Conservation (phyloP, 1,140 invertebrate genomes). For the Ips typographus region DNA sequence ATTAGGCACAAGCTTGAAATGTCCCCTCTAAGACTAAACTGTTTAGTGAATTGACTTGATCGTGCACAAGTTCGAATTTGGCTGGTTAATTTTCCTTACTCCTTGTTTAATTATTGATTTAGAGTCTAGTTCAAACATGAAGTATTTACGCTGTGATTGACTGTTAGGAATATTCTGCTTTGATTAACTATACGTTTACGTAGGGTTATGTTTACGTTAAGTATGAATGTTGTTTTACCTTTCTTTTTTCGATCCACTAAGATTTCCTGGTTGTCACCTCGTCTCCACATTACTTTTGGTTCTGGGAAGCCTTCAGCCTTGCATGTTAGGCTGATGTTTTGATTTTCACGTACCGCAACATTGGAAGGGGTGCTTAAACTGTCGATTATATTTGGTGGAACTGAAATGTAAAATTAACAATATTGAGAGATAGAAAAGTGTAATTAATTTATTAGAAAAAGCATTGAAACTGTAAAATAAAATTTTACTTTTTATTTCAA, state of each 20-base stretch:
- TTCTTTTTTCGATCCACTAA: conserved; percentile 77
- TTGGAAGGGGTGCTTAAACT: conserved; percentile 81
- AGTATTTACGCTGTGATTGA: neutral
- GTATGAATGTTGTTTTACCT: conserved; percentile 57
- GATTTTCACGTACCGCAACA: conserved; percentile 84
- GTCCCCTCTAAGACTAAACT: neutral
- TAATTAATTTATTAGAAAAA: neutral
- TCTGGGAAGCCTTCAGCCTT: conserved; percentile 85
- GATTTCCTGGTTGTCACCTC: conserved; percentile 85
- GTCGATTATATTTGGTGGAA: conserved; percentile 87
- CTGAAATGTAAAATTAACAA: conserved; percentile 57
- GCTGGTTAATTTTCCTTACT: neutral
- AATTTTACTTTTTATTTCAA: too few species aligned
- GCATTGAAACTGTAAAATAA: neutral
- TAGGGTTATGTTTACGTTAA: too few species aligned
- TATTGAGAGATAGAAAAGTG: too few species aligned
- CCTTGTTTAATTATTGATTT: neutral
- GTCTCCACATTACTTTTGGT: conserved; percentile 86
- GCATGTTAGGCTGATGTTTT: conserved; percentile 86
- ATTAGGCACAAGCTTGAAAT: too few species aligned
- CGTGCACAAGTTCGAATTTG: neutral
- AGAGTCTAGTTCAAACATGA: neutral
- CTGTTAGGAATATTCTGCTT: too few species aligned
- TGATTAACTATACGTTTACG: too few species aligned
- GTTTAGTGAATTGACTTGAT: conserved; percentile 4